Conservation (phyloP, 2,797 vertebrate genomes). For the Ctenopoma kingsleyae region DNA sequence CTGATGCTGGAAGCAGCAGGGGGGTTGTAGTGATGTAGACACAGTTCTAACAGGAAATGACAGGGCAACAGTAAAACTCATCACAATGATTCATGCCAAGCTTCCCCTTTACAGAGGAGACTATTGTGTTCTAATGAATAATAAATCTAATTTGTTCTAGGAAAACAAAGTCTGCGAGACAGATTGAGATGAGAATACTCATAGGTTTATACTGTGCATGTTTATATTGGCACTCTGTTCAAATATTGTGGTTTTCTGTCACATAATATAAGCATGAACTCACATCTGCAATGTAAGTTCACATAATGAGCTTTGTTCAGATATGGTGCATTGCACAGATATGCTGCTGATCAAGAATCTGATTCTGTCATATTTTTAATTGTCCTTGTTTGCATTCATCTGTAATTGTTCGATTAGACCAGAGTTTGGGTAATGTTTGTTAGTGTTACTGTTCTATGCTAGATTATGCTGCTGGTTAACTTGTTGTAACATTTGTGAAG, state of each 20-base stretch:
- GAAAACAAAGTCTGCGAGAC: neutral
- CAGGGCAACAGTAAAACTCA: constrained; percentile 47
- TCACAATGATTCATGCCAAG: constrained; percentile 51
- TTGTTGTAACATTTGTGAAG: neutral
- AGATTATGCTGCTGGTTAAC: neutral
- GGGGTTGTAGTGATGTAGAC: constrained; percentile 34
- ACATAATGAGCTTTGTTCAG: constrained; percentile 24
- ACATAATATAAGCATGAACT: constrained; percentile 33
- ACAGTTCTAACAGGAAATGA: constrained; percentile 65
- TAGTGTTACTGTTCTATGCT: neutral
- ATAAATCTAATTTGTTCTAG: constrained; percentile 3
- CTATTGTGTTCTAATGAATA: constrained; percentile 30
- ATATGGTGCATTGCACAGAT: constrained; percentile 15
- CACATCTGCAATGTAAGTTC: constrained; percentile 18
- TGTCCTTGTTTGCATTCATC: constrained; percentile 23
- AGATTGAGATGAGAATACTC: neutral
- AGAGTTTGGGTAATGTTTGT: neutral
- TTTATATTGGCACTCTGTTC: constrained; percentile 22
- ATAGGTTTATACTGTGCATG: constrained; percentile 5
- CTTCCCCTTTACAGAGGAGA: constrained; percentile 29
- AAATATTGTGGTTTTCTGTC: constrained; percentile 27
- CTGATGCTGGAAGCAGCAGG: constrained; percentile 15
- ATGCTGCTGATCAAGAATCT: constrained; percentile 46
- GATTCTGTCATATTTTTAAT: constrained; percentile 40
- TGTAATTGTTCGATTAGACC: constrained; percentile 1